These are phyloP conservation scores for Delphinus delphis DNA, from an alignment of 2,113 vertebrate species.

Conservation along the genomic window DNA sequence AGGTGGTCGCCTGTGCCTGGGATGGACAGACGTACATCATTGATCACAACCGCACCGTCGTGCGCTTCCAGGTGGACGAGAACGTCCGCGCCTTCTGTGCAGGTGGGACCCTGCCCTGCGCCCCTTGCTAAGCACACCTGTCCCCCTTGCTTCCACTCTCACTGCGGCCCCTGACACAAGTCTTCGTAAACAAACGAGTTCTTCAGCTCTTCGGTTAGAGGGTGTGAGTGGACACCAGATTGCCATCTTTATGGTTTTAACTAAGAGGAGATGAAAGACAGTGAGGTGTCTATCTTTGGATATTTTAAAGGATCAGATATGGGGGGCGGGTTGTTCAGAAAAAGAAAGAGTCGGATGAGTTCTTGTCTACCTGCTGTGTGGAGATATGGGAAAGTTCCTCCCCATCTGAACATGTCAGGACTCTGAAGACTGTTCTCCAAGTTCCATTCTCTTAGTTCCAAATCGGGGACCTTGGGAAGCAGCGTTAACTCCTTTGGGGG, in stretches of 20 bases:
- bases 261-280: neutral
- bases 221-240: neutral
- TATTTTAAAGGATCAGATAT: neutral
- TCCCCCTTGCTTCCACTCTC: neutral
- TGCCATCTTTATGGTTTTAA: neutral
- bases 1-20: conserved; percentile 98
- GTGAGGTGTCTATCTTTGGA: neutral
- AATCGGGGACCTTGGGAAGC: neutral
- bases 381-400: neutral
- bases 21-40: conserved; percentile 99
- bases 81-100: conserved; percentile 98
- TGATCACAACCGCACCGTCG: conserved; percentile 93
- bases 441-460: neutral
- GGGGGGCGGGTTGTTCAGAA: no score
- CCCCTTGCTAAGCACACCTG: neutral
- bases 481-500: neutral
- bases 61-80: conserved; percentile 98
- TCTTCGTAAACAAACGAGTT: neutral
- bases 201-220: neutral
- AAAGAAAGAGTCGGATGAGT: neutral
- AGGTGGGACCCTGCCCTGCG: conserved; percentile 80
- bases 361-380: neutral
- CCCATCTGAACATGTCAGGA: neutral
- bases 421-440: neutral
- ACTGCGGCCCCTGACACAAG: accelerated